Evolutionary conservation across 2,888 invertebrate species (phyloP), one percentile per base, ranked within the genome.

Genomic region (Caenorhabditis plicata): DNA sequence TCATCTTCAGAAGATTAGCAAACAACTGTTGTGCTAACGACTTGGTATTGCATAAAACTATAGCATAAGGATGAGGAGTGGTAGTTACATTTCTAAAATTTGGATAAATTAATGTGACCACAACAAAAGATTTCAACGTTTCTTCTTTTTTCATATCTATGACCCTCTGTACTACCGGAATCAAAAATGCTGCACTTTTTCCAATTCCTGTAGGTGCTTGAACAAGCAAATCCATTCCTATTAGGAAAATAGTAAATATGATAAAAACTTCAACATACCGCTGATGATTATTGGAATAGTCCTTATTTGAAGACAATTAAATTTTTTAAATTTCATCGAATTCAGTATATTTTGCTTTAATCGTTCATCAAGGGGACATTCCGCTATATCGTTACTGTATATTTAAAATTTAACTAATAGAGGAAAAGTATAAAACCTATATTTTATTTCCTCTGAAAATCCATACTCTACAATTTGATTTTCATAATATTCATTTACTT

Each of bases 131-230:
- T 33, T n/a, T 4, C 5, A 33, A 33, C 20, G 4, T 7, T 25
- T n/a, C n/a, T n/a, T n/a, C n/a, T n/a, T 3, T 20, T 23, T 40
- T 26, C 33, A 22, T 31, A 15, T 38, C 33, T 13, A 54, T 9
- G 15, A 40, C 43, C n/a, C 11, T 26, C 20, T 62, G 45, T 4
- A 62, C 36, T 0, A 45, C 45, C 13, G 62, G 62, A 22, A 62
- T 44, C 23, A 62, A 20, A 22, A 52, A 62, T 2, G 62, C 45
- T n/a, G 49, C 40, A 1, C 55, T 62, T 35, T 62, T 62, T 36
- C 62, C 62, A 26, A 56, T 62, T 13, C 62, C 62, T 9, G 62
- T 62, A 2, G 62, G 62, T 1, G 56, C 56, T 27, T 45, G 22
- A 5, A 62, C 47, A 2, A 56, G 2, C 13, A 62, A 2, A 13